Evolutionary conservation across 2,113 vertebrate species (phyloP), one percentile per base, ranked within the genome.

Genomic region (Anser cygnoides): DNA sequence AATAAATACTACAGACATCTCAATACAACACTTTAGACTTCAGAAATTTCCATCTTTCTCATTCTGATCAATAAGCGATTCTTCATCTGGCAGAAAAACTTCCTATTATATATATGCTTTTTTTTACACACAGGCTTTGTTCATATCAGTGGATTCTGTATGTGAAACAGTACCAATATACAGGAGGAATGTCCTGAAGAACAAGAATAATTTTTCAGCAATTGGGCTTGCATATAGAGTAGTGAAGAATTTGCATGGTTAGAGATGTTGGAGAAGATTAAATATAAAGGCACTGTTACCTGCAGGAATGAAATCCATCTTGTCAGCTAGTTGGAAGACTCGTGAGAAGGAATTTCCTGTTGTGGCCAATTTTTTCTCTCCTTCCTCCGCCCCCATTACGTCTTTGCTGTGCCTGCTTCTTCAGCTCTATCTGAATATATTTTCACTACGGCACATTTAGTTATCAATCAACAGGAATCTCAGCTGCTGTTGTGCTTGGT

Each of bases 401-500:
- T 93, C 87, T 93, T 95, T 72, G 85, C 95, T 80, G 83, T 68
- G 74, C 91, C 95, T 88, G 63, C 87, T 81, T 84, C 91, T 94
- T 49, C 92, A 74, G 61, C 95, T 93, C 83, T 15, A 50, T 76
- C 74, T 13, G 13, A 96, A 96, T 86, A 63, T 95, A 95, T 97
- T 97, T 97, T 95, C 95, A 91, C 83, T 96, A 96, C 66, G 89
- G 93, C 91, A 94, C 94, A 95, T 97, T 97, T 95, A 96, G 93
- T 96, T 97, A 98, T 97, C 97, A 97, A 96, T 98, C 97, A 98
- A 59, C 96, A 33, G 93, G 72, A 91, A 97, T 96, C 96, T 97
- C 97, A 92, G 96, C 97, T 85, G 92, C 95, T 96, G 93, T 97
- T 91, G 92, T 96, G 92, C 93, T 75, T 93, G 80, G 83, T 70